Evolutionary conservation across 2,888 invertebrate genomes (phyloP).

Genomic region (Dasysyrphus tricinctus): DNA sequence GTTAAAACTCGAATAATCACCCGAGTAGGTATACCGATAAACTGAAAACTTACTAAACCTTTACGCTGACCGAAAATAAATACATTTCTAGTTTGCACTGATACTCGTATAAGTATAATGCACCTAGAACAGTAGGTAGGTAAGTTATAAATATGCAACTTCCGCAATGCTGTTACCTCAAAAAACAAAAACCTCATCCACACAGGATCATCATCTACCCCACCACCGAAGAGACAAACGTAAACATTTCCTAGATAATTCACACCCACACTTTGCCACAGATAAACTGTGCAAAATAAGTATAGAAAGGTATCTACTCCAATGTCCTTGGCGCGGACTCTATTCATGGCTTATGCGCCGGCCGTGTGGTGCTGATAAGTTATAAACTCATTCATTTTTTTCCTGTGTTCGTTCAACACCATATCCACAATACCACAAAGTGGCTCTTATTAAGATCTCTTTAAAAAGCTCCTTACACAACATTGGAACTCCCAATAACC

Average conservation of each 20-base stretch:
- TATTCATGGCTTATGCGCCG: slow-evolving; percentile 29
- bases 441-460: slow-evolving; percentile 58
- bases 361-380: slow-evolving; percentile 48
- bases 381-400: slow-evolving; percentile 53
- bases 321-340: slow-evolving; percentile 24
- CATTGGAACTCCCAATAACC: slow-evolving; percentile 19
- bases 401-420: not conserved
- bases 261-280: slow-evolving; percentile 12
- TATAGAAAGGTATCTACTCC: not conserved
- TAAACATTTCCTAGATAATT: slow-evolving; percentile 40
- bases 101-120: not conserved
- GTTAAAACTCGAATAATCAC: slow-evolving; percentile 32
- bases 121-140: slow-evolving; percentile 4
- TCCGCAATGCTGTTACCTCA: slow-evolving; percentile 59
- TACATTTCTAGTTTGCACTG: too few relatives aligned
- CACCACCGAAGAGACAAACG: slow-evolving; percentile 37
- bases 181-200: slow-evolving; percentile 19
- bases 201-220: not conserved
- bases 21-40: slow-evolving; percentile 37
- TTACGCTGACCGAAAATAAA: slow-evolving; percentile 10
- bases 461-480: slow-evolving; percentile 35
- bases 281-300: not conserved
- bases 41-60: slow-evolving; percentile 24
- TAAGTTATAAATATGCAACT: slow-evolving; percentile 44
- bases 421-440: slow-evolving; percentile 14